Conservation (phyloP, 2,113 vertebrate genomes). For the Pungitius pungitius region DNA sequence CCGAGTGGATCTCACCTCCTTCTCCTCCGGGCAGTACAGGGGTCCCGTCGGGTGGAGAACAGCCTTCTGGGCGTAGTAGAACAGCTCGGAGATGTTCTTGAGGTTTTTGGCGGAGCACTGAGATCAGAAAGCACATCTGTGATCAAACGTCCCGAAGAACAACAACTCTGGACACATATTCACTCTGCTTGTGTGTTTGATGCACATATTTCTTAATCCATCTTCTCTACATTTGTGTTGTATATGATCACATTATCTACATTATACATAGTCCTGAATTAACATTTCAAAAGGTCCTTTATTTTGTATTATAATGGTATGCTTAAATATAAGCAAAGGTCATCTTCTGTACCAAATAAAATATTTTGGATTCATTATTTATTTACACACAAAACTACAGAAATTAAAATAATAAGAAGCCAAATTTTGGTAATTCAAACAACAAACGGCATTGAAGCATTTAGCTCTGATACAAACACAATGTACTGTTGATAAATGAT, state of each 20-base stretch:
- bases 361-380: background rate
- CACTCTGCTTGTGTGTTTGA: background rate
- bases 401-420: background rate
- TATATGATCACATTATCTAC: background rate
- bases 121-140: slow-evolving; percentile 26
- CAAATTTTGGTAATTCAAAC: no score
- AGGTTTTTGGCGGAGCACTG: slow-evolving; percentile 99
- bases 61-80: slow-evolving; percentile 99
- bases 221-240: background rate
- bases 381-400: background rate
- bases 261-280: background rate
- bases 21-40: slow-evolving; percentile 96
- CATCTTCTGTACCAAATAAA: background rate
- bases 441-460: no score
- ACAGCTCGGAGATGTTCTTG: slow-evolving; percentile 99
- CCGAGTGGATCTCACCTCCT: slow-evolving; percentile 85
- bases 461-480: no score
- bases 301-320: background rate
- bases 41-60: slow-evolving; percentile 98
- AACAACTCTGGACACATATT: background rate
- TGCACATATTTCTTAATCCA: background rate
- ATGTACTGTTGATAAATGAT: background rate
- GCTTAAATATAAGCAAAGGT: background rate
- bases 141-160: background rate
- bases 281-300: background rate